phyloP scores from a whole-genome alignment of 2,113 vertebrate genomes.

The Sander vitreus region DNA sequence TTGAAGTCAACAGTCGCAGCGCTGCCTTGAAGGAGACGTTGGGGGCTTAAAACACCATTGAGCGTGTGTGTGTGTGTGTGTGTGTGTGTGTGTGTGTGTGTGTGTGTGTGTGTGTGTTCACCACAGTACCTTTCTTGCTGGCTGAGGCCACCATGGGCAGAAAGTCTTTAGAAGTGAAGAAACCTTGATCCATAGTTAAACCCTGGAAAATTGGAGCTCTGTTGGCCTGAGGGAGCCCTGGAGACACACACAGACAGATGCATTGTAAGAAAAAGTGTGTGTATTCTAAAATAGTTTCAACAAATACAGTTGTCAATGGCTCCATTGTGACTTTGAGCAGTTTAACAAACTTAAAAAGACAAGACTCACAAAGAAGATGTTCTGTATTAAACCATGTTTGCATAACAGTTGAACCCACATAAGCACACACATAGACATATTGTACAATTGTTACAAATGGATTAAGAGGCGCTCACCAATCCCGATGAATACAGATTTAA shows the following conservation, averaged over 20 bases:
- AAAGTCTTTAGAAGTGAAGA: constrained; percentile 95
- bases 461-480: constrained; percentile 87
- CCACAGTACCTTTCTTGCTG: constrained; percentile 89
- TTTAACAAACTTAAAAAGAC: too few species aligned
- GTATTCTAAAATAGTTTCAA: background rate
- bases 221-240: constrained; percentile 94
- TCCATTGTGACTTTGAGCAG: background rate
- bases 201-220: constrained; percentile 88
- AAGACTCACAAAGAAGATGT: too few species aligned
- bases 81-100: background rate
- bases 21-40: too few species aligned
- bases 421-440: too few species aligned
- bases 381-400: too few species aligned
- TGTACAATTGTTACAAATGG: background rate
- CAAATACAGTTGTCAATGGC: background rate
- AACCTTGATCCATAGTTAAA: constrained; percentile 88
- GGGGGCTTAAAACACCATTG: too few species aligned
- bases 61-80: background rate
- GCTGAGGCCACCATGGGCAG: constrained; percentile 90
- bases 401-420: too few species aligned
- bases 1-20: too few species aligned
- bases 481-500: constrained; percentile 89
- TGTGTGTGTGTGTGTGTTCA: background rate
- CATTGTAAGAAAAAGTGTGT: background rate
- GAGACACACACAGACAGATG: constrained; percentile 23